Evolutionary conservation across 2,888 invertebrate genomes (phyloP).

Genomic region (Ellobium chinense): DNA sequence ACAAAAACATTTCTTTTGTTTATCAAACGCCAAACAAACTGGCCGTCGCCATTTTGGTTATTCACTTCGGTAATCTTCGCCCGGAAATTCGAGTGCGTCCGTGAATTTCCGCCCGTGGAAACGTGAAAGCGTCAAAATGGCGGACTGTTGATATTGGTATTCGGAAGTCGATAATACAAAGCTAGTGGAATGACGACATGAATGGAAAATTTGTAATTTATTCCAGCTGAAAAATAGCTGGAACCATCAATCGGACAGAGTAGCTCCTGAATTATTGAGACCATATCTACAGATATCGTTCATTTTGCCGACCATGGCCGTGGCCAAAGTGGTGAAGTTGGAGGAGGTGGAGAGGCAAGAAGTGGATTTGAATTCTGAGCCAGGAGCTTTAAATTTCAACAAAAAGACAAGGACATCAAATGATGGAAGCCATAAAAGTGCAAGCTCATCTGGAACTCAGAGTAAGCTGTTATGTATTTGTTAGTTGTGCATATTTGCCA

Average conservation of each 20-base stretch:
- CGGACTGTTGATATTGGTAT: constrained; percentile 43
- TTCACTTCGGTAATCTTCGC: constrained; percentile 48
- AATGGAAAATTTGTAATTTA: neutral
- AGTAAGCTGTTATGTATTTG: no score
- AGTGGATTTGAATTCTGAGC: neutral
- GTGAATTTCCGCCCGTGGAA: constrained; percentile 61
- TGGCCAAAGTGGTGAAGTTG: constrained; percentile 58
- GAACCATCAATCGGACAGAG: no score
- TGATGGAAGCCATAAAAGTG: no score
- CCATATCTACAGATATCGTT: neutral
- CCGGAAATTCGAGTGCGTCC: constrained; percentile 46
- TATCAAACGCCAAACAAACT: constrained; percentile 48
- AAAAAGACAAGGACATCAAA: no score
- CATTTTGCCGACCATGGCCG: constrained; percentile 61
- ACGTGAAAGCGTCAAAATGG: constrained; percentile 73
- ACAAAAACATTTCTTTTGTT: constrained; percentile 40
- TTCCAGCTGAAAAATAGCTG: neutral
- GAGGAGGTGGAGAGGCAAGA: constrained; percentile 34
- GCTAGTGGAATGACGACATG: neutral
- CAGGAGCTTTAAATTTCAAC: neutral
- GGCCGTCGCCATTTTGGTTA: constrained; percentile 53
- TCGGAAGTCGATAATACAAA: neutral
- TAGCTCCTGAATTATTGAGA: no score
- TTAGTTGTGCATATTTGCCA: no score
- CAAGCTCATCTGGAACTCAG: no score